Evolutionary conservation across 2,797 vertebrate genomes (phyloP).

Genomic region (Gallinago nigripennis): DNA sequence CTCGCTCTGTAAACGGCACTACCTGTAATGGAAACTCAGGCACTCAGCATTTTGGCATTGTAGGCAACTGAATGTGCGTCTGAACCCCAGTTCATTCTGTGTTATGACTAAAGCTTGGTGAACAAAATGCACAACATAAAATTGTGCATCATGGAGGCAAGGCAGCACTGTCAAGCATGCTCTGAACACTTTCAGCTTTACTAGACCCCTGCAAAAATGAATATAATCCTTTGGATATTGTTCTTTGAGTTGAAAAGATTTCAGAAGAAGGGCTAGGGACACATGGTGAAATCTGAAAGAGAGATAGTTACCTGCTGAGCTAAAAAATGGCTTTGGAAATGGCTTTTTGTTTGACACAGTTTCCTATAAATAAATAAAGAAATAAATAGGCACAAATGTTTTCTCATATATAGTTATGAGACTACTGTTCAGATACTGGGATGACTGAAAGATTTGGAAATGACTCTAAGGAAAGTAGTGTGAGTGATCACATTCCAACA

Average conservation of each 20-base stretch:
- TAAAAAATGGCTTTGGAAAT: not conserved
- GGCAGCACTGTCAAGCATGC: not conserved
- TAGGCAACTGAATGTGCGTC: not conserved
- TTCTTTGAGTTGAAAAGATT: not conserved
- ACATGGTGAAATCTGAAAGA: not conserved
- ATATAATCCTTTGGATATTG: not conserved
- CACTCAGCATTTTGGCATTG: not conserved
- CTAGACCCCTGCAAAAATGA: not conserved
- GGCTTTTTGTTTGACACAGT: not conserved
- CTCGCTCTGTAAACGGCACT: not conserved
- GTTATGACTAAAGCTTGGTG: not conserved
- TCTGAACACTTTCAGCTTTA: not conserved
- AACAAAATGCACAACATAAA: not conserved
- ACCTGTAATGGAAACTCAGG: not conserved
- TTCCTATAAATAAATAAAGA: not conserved
- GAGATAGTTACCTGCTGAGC: not conserved
- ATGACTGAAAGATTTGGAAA: not conserved
- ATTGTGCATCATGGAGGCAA: not conserved
- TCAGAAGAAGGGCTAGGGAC: not conserved
- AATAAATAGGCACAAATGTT: not conserved
- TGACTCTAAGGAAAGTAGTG: not conserved
- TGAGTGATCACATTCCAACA: not conserved
- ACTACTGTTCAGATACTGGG: not conserved
- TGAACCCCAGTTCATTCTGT: not conserved
- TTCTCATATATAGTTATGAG: not conserved